phyloP scores from a whole-genome alignment of 2,888 invertebrate species.

The Coecobrya sp. region DNA sequence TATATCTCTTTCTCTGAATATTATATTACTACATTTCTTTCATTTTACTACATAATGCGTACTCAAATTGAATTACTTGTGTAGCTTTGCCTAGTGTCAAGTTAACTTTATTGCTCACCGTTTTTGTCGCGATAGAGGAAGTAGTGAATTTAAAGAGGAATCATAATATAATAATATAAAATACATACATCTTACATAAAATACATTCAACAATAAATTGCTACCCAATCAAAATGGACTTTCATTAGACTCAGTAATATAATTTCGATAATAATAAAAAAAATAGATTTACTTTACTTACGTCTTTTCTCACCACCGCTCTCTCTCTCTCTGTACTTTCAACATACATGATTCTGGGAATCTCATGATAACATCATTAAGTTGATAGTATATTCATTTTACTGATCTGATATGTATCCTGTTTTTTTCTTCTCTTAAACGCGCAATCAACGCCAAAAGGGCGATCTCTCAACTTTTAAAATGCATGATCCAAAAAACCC shows the following conservation, averaged over 20 bases:
- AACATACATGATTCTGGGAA: slow-evolving; percentile 15
- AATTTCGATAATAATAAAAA: slow-evolving; percentile 14
- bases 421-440: neutral
- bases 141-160: slow-evolving; percentile 9
- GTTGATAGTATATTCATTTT: neutral
- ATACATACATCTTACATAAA: slow-evolving; percentile 17
- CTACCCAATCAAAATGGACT: slow-evolving; percentile 81
- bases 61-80: slow-evolving; percentile 48
- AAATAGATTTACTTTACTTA: slow-evolving; percentile 36
- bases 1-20: slow-evolving; percentile 18
- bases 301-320: slow-evolving; percentile 22
- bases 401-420: neutral
- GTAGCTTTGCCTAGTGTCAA: slow-evolving; percentile 21
- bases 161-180: neutral
- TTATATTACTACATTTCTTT: slow-evolving; percentile 20
- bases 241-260: slow-evolving; percentile 68
- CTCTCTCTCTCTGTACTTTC: slow-evolving; percentile 17
- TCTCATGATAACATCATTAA: slow-evolving; percentile 20
- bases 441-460: neutral
- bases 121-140: neutral
- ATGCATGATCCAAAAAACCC: neutral
- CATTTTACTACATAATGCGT: slow-evolving; percentile 19
- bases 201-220: slow-evolving; percentile 66
- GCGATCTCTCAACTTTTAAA: neutral
- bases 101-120: slow-evolving; percentile 23